Base-by-base conservation (phyloP, 2,888 invertebrate species). In the Patella depressa region DNA sequence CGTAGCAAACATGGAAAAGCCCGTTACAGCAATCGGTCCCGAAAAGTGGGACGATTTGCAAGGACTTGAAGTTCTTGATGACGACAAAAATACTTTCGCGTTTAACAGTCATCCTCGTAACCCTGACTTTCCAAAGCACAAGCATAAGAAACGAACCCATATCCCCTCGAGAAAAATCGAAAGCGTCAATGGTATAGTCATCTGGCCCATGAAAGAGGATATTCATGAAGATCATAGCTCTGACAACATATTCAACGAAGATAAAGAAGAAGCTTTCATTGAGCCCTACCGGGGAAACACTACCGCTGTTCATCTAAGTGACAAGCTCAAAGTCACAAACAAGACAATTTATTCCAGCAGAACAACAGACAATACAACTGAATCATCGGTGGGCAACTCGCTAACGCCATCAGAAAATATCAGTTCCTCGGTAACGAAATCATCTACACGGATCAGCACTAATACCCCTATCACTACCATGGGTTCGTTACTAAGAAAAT, bases 61-160 rank as follows among this genome's bases (percentile, higher is more conserved):
- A 3, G 65, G 65, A 24, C 19, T 65, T 19, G 65, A 65, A 65
- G 65, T 12, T 24, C 19, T 24, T 11, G 65, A 65, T 24, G 65
- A 24, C 9, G 19, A 19, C 12, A 24, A 65, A 65, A 65, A 65
- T 19, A 65, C 65, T 9, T 65, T 65, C 14, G 65, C 65, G 1
- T 65, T 65, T 24, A 65, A 65, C 24, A 65, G 65, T 65, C 65
- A 65, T 24, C 65, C 65, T 24, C 19, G 65, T 24, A 65, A 65
- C 65, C 65, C 65, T 12, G 24, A 65, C 24, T 24, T 65, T 12
- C 65, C 65, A 24, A 65, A 65, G 14, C 65, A 65, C 24, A 65
- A 65, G 24, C 65, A 65, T 65, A 65, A 24, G 65, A 65, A 24
- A 11, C 19, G 65, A 65, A 19, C 19, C 65, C 45, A 45, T 45